Conservation (phyloP, 2,888 invertebrate genomes). For the Heliconius hortense region DNA sequence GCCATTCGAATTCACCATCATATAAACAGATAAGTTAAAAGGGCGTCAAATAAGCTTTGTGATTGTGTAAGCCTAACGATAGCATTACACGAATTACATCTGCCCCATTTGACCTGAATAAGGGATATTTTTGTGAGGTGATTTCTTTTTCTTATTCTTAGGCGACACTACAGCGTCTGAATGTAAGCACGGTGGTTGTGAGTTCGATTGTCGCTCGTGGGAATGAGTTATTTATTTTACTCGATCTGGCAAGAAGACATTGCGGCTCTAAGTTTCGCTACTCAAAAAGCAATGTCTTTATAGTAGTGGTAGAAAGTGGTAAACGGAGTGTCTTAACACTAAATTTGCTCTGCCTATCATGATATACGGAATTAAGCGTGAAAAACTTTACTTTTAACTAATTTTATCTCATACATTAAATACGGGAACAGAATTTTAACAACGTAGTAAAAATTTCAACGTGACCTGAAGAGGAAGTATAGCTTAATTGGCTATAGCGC, state of each 20-base stretch:
- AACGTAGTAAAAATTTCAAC: not conserved
- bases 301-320: no score
- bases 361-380: no score
- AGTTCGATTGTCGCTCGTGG: no score
- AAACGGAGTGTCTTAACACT: no score
- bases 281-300: no score
- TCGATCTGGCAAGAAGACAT: not conserved
- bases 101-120: constrained; percentile 10
- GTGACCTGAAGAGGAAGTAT: not conserved
- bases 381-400: not conserved
- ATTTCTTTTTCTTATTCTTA: constrained; percentile 14
- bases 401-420: not conserved
- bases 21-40: constrained; percentile 9
- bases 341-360: no score
- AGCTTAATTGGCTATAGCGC: not conserved
- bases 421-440: not conserved
- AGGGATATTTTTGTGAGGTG: constrained; percentile 6
- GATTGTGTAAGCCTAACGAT: constrained; percentile 10
- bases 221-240: not conserved
- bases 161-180: not conserved
- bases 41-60: not conserved
- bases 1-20: not conserved
- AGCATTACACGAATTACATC: constrained; percentile 12
- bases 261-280: no score
- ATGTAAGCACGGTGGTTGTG: not conserved